Evolutionary conservation across 1,140 invertebrate genomes (phyloP), one percentile per base, ranked within the genome.

Genomic region (Procambarus clarkii): DNA sequence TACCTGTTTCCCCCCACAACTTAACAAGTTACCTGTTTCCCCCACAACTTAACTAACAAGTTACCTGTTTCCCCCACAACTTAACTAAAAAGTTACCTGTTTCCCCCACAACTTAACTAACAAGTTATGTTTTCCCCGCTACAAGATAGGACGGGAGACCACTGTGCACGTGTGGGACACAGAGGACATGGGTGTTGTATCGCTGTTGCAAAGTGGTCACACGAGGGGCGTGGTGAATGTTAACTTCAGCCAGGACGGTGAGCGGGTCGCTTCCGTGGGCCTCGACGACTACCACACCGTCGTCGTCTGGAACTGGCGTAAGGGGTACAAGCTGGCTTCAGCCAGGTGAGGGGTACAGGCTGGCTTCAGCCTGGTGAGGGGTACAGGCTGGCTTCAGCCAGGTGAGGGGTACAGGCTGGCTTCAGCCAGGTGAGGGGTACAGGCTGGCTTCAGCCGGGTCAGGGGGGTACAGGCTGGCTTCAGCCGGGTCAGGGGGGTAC

Each of bases 231-330:
- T 93, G 48, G 44, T 76, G 8, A 54, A 71, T n/a, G 79, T 93
- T 34, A 79, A 76, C 21, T 92, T 93, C 79, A 91, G 88, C 60
- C 11, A 44, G 13, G 91, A 93, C 50, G 92, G 92, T 9, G 74
- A 91, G 34, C 71, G 79, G 5, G 71, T 93, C n/a, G 91, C 91
- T 3, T 92, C 91, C 24, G 21, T 92, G 4, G 92, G 92, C 18
- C 64, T 91, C 24, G 92, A 93, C 48, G 92, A 93, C 34, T 76
- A 90, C 64, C 91, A 91, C 88, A 91, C 92, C 13, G 15, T 93
- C 50, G 91, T 93, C 58, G 45, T 93, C 58, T 93, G 92, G 92
- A 91, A 93, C 87, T 93, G 92, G 92, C 83, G 44, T n/a, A 92
- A 91, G 60, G 92, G 92, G 15, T 86, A 92, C 79, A 92, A 92